A percentile compares a stretch with the other conserved stretches of the same genome.
phyloP scores from a whole-genome alignment of 37 sponge, comb jelly and placozoan species.

The Halisarca cf. caerulea region DNA sequence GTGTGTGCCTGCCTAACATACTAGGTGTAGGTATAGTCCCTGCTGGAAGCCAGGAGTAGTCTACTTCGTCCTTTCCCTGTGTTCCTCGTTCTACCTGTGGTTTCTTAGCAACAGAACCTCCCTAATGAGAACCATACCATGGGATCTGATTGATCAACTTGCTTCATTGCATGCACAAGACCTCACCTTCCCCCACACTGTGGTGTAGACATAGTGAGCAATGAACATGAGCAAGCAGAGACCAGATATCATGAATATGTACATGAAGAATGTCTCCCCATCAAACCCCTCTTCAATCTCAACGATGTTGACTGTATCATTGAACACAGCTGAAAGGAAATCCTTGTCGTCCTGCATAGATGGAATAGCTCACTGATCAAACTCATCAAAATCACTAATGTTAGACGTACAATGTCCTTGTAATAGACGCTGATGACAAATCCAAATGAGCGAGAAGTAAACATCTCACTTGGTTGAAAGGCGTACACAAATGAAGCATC shows the following conservation, averaged over 20 bases:
- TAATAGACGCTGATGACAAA: slow-evolving; percentile 71
- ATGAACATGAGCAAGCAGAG: slow-evolving; percentile 81
- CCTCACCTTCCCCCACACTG: slow-evolving; percentile 62
- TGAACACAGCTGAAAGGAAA: slow-evolving; percentile 90
- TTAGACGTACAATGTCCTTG: slow-evolving; percentile 60
- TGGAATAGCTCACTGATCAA: not conserved
- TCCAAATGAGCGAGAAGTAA: slow-evolving; percentile 79
- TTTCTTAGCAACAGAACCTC: not conserved
- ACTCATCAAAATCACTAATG: slow-evolving; percentile 23
- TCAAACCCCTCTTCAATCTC: slow-evolving; percentile 94
- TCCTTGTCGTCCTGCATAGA: slow-evolving; percentile 68
- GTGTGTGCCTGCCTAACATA: too few species aligned
- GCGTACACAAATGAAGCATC: slow-evolving; percentile 75
- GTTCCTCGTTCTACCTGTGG: slow-evolving; percentile 69
- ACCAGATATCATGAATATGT: slow-evolving; percentile 90
- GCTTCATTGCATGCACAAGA: not conserved
- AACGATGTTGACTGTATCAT: slow-evolving; percentile 88
- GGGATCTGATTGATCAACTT: not conserved
- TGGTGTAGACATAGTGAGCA: slow-evolving; percentile 83
- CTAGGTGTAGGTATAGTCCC: slow-evolving; percentile 49
- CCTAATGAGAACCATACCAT: not conserved
- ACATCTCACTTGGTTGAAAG: slow-evolving; percentile 76
- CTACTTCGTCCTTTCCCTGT: slow-evolving; percentile 60
- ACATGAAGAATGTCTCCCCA: slow-evolving; percentile 95
- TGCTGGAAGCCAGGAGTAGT: slow-evolving; percentile 74